Evolutionary conservation across 2,797 vertebrate species (phyloP), one percentile per base, ranked within the genome.

Genomic region (Muscicapa comitata): DNA sequence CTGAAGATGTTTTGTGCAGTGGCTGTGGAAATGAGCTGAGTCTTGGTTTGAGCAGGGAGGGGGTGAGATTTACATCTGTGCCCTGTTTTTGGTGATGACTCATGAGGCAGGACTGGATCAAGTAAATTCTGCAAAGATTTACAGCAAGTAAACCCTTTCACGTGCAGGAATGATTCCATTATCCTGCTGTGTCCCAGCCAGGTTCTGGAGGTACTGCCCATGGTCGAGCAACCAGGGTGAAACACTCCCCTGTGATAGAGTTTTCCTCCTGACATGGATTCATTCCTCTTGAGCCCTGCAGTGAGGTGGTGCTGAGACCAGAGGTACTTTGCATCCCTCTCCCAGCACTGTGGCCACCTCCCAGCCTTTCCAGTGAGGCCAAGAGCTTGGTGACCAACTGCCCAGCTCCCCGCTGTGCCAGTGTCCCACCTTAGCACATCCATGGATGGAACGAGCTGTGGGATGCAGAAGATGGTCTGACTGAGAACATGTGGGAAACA

Each of bases 101-200:
- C 17, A 5, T 57, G 55, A 75, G 50, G 77, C 28, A 70, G 74
- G 54, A 75, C n/a, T 81, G 72, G 37, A 80, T 70, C 74, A 54
- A 94, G 62, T 62, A 50, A 82, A 76, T 95, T 88, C 84, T 17
- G 1, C 15, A 58, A 55, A 55, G 74, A 86, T 92, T 95, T 92
- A 33, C 45, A 51, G 43, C 28, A 21, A 85, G 33, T 31, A 94
- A 96, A 85, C 31, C 47, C 71, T 72, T 76, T 42, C 78, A 51
- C 1, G 0, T 86, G 90, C 77, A 73, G 68, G 16, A 33, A 9
- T 94, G 58, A 38, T 8, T 7, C 3, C 3, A 1, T 11, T 43
- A 37, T 17, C 35, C 29, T 0, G 2, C 37, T 28, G 38, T 45
- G 28, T 45, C 33, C 10, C 2, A 31, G 38, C 3, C 6, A 28